These are phyloP conservation scores for Cyrtodaria siliqua DNA, from an alignment of 2,888 invertebrate species.

Conservation along the genomic window DNA sequence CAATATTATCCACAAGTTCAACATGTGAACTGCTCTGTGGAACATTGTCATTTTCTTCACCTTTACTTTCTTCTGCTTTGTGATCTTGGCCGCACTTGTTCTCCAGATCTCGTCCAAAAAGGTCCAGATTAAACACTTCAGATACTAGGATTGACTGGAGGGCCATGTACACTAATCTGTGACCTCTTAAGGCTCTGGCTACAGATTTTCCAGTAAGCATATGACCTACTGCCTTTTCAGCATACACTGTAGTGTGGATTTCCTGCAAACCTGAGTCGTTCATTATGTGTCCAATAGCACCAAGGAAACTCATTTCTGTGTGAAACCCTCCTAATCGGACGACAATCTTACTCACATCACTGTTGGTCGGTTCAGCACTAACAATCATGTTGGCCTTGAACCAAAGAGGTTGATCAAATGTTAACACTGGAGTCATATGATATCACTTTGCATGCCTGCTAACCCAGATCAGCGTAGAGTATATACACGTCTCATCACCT, in stretches of 20 bases:
- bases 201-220: slow-evolving; percentile 21
- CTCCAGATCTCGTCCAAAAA: neutral
- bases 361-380: slow-evolving; percentile 1
- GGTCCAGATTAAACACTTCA: too few species aligned
- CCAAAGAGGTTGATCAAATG: slow-evolving; percentile 68
- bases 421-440: slow-evolving; percentile 47
- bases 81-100: neutral
- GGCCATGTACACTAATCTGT: neutral
- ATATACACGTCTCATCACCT: slow-evolving; percentile 35
- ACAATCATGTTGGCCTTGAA: slow-evolving; percentile 48
- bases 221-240: slow-evolving; percentile 6
- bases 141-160: neutral
- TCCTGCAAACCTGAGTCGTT: slow-evolving; percentile 37
- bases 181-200: slow-evolving; percentile 5
- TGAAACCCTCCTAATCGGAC: slow-evolving; percentile 49
- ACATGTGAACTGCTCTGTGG: too few species aligned
- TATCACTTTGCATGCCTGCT: slow-evolving; percentile 23
- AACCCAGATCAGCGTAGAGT: slow-evolving; percentile 53
- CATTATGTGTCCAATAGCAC: slow-evolving; percentile 61
- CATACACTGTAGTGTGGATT: slow-evolving; percentile 32
- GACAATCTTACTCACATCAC: slow-evolving; percentile 24
- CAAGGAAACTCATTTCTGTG: slow-evolving; percentile 65
- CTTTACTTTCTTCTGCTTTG: neutral
- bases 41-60: too few species aligned
- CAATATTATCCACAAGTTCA: too few species aligned